Evolutionary conservation across 2,888 invertebrate genomes (phyloP), one percentile per base, ranked within the genome.

Genomic region (Ichneumoninae sp.): DNA sequence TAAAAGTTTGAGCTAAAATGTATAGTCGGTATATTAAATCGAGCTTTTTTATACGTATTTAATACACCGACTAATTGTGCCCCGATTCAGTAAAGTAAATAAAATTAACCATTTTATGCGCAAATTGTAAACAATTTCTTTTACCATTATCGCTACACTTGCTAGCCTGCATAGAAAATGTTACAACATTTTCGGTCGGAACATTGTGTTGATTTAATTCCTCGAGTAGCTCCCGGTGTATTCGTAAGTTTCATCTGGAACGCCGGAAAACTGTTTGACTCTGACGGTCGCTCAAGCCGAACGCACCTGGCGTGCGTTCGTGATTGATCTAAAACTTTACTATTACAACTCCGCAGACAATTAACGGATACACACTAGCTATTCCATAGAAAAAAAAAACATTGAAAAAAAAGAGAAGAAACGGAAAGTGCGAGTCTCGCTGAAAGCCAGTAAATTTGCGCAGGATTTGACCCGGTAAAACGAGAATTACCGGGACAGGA

Each of bases 401-500:
- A 60, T 10, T 22, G 30, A 26, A 26, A 57, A 57, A 10, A 19
- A 19, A 60, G 30, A 30, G 13, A 60, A 60, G 13, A 52, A 62
- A 62, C 30, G 33, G 50, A 26, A 62, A 62, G 22, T 33, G 13
- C 10, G n/a, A 30, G 30, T 33, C 62, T 62, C 62, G 33, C 33
- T 16, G 6, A n/a, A 62, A 30, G 1, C 62, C 30, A 26, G 62
- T 13, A 30, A 62, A 33, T 62, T 60, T 60, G 30, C 5, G 30
- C 30, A n/a, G 60, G 30, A 60, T 60, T 52, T 65, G 40, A 79
- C 62, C 70, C 62, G 70, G 78, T 62, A 79, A 71, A 69, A 79
- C 33, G 65, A 40, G 70, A 65, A 79, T 65, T 65, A 71, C 62
- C 44, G 70, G 62, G 70, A 78, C 78, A 70, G 78, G 70, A 78